phyloP scores from a whole-genome alignment of 1,140 invertebrate genomes.

The Halesus radiatus region DNA sequence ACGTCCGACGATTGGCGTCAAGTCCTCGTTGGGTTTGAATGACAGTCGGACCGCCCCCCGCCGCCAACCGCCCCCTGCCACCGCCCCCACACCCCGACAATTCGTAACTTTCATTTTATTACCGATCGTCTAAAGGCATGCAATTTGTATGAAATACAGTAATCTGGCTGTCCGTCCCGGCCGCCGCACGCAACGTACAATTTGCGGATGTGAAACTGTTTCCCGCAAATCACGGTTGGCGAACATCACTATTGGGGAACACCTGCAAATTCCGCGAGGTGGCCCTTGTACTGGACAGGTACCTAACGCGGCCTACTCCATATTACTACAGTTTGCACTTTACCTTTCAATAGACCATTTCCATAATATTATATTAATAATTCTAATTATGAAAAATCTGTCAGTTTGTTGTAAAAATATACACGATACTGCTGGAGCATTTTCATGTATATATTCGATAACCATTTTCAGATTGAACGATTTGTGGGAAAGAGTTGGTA shows the following conservation, averaged over 20 bases:
- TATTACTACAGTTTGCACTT: no score
- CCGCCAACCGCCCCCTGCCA: neutral
- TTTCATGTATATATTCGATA: no score
- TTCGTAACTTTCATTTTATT: slow-evolving; percentile 56
- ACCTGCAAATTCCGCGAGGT: neutral
- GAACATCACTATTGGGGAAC: slow-evolving; percentile 13
- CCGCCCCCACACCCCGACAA: neutral
- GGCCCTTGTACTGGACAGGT: neutral
- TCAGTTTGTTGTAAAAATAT: no score
- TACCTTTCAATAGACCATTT: no score
- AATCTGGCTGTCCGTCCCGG: slow-evolving; percentile 45
- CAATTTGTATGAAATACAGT: slow-evolving; percentile 53
- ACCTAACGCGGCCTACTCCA: no score
- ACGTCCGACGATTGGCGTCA: neutral
- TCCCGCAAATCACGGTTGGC: slow-evolving; percentile 36
- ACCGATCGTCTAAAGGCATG: slow-evolving; percentile 48
- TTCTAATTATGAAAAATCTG: no score
- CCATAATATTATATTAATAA: no score
- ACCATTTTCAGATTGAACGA: no score
- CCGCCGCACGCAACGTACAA: slow-evolving; percentile 46
- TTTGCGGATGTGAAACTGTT: slow-evolving; percentile 51
- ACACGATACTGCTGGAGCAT: no score
- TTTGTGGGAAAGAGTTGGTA: no score
- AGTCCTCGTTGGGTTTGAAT: slow-evolving; percentile 13
- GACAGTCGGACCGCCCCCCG: slow-evolving; percentile 11